A percentile compares a stretch with the other conserved stretches of the same genome.
These are phyloP conservation scores for Cladopsammia gracilis DNA, from an alignment of 64 coral and sea anemone genomes.

Conservation along the genomic window DNA sequence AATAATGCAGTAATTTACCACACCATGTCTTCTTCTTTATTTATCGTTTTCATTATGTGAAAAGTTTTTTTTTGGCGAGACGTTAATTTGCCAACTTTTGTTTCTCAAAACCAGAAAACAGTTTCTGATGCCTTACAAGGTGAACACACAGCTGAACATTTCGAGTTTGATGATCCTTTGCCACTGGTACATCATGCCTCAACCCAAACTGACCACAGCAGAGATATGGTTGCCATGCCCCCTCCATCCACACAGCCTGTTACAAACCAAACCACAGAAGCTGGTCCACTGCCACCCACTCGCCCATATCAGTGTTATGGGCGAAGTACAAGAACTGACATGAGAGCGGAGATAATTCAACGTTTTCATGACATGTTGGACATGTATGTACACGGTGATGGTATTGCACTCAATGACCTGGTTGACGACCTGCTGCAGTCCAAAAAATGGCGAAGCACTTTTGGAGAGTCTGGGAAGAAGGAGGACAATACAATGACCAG, in stretches of 20 bases:
- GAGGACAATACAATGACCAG: neutral
- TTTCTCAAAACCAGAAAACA: conserved; percentile 5
- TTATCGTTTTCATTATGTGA: neutral
- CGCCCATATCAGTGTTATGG: conserved; percentile 41
- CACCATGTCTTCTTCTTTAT: neutral
- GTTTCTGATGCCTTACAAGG: conserved; percentile 1
- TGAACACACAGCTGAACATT: neutral
- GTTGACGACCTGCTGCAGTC: conserved; percentile 17
- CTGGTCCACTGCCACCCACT: conserved; percentile 7
- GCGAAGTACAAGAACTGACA: conserved; percentile 12
- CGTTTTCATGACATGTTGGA: neutral
- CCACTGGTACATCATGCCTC: neutral
- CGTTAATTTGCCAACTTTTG: too few relatives aligned
- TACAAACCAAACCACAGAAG: neutral
- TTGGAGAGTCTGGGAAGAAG: neutral
- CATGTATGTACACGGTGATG: conserved; percentile 40
- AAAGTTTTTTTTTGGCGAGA: neutral
- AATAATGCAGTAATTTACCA: too few relatives aligned
- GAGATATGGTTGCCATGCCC: neutral
- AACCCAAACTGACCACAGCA: neutral
- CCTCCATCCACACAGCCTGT: neutral
- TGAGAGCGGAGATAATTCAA: conserved; percentile 35
- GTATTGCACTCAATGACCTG: neutral
- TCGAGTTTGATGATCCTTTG: neutral
- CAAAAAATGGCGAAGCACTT: conserved; percentile 17